phyloP scores from a whole-genome alignment of 2,888 invertebrate species.

The Labia minor region DNA sequence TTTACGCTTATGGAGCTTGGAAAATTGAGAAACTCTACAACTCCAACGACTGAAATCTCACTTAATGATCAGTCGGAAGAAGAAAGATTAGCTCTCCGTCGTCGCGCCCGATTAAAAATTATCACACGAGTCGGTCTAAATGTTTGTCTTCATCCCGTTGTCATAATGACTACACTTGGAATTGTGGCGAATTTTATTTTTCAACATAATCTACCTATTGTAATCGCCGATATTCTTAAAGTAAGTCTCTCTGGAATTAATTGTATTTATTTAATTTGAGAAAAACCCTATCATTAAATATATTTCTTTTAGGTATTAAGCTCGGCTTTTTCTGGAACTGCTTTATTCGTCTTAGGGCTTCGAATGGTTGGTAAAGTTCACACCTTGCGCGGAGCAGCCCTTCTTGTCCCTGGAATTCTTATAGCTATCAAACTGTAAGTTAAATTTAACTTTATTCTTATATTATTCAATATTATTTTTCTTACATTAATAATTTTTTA shows the following conservation, averaged over 20 bases:
- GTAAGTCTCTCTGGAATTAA: slow-evolving; percentile 45
- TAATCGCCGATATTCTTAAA: slow-evolving; percentile 62
- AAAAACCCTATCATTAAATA: not conserved
- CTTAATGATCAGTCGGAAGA: not conserved
- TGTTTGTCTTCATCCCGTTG: slow-evolving; percentile 75
- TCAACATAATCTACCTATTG: slow-evolving; percentile 62
- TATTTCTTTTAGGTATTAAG: slow-evolving; percentile 53
- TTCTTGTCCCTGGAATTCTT: slow-evolving; percentile 73
- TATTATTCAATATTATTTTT: not conserved
- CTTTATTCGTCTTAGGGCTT: slow-evolving; percentile 79
- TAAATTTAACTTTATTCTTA: slow-evolving; percentile 19
- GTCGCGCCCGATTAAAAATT: slow-evolving; percentile 30
- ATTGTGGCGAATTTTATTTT: slow-evolving; percentile 74
- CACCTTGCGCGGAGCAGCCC: slow-evolving; percentile 61
- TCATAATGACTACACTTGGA: slow-evolving; percentile 87
- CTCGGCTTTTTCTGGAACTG: slow-evolving; percentile 81
- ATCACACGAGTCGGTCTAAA: slow-evolving; percentile 46
- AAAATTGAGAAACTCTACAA: slow-evolving; percentile 38
- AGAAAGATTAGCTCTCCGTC: slow-evolving; percentile 17
- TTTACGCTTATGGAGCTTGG: slow-evolving; percentile 80
- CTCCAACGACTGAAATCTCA: slow-evolving; percentile 2
- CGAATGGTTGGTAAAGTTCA: slow-evolving; percentile 87
- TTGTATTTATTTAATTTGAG: not conserved
- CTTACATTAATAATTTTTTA: slow-evolving; percentile 35
- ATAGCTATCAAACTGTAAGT: slow-evolving; percentile 81